Evolutionary conservation across 2,888 invertebrate species (phyloP).

Genomic region (Drosophila emarginata): DNA sequence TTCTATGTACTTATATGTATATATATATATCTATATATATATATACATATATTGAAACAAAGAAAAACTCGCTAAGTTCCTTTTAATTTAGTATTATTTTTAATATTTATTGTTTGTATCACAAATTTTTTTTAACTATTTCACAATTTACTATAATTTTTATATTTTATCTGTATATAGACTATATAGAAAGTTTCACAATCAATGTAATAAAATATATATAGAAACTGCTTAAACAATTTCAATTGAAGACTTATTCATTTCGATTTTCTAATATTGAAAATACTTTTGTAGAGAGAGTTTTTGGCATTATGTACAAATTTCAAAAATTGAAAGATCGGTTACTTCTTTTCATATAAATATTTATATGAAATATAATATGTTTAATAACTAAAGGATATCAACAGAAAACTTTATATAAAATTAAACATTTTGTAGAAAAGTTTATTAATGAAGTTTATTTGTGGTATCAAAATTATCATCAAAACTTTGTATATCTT

Average conservation of each 20-base stretch:
- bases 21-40: slow-evolving; percentile 2
- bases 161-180: slow-evolving; percentile 41
- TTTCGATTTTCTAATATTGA: background rate
- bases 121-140: slow-evolving; percentile 4
- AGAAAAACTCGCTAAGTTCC: slow-evolving; percentile 2
- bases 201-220: slow-evolving; percentile 59
- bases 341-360: too few species aligned
- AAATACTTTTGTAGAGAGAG: too few species aligned
- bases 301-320: too few species aligned
- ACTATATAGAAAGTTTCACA: slow-evolving; percentile 52
- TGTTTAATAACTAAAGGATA: too few species aligned
- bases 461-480: too few species aligned
- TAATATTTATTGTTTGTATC: slow-evolving; percentile 3
- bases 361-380: too few species aligned
- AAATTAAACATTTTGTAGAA: too few species aligned
- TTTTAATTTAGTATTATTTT: slow-evolving; percentile 2
- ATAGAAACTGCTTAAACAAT: background rate
- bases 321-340: too few species aligned
- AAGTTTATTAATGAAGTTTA: too few species aligned
- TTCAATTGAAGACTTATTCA: background rate
- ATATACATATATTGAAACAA: background rate
- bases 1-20: background rate
- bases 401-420: too few species aligned
- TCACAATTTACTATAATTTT: slow-evolving; percentile 13
- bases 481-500: too few species aligned